Base-by-base conservation (phyloP, 2,113 vertebrate genomes). In the Zapus hudsonius region DNA sequence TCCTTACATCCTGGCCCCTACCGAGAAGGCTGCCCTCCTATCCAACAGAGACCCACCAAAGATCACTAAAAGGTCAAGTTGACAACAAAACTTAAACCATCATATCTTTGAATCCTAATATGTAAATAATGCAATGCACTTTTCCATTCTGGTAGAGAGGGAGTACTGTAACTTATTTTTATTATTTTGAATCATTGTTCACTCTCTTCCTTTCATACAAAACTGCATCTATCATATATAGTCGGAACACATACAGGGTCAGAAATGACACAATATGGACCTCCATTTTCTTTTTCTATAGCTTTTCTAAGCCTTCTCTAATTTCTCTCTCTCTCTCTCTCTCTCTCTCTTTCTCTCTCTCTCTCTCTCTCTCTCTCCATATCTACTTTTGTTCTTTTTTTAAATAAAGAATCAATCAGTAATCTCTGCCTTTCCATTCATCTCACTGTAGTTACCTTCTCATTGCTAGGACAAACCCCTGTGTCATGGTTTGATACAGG, bases 311-410 rank as follows among this genome's bases (percentile, higher is more conserved):
- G 59, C 22, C 15, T 29, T 47, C 25, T 20, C 11, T n/a, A n/a
- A 2, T 1, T 36, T 27, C 33, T 13, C 29, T 47, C 9, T 0
- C 40, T 61, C 44, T 22, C 9, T 4, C 0, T 13, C 1, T 31
- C 7, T 42, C 7, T 9, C 10, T 82, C 6, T 88, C 23, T 52
- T 40, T 52, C 52, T 52, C 52, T 13, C 52, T 52, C 7, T 7
- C 7, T 13, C 52, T 2, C 2, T 52, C 12, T n/a, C n/a, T n/a
- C n/a, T n/a, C n/a, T n/a, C n/a, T n/a, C n/a, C n/a, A n/a, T n/a
- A n/a, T n/a, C n/a, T n/a, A n/a, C n/a, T n/a, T n/a, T n/a, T n/a
- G n/a, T n/a, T n/a, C n/a, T n/a, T n/a, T n/a, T n/a, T n/a, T n/a
- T n/a, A n/a, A n/a, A n/a, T n/a, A 7, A 52, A 47, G 47, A 47